These are phyloP conservation scores for Conus betulinus DNA, from an alignment of 1,140 invertebrate genomes.

Conservation along the genomic window DNA sequence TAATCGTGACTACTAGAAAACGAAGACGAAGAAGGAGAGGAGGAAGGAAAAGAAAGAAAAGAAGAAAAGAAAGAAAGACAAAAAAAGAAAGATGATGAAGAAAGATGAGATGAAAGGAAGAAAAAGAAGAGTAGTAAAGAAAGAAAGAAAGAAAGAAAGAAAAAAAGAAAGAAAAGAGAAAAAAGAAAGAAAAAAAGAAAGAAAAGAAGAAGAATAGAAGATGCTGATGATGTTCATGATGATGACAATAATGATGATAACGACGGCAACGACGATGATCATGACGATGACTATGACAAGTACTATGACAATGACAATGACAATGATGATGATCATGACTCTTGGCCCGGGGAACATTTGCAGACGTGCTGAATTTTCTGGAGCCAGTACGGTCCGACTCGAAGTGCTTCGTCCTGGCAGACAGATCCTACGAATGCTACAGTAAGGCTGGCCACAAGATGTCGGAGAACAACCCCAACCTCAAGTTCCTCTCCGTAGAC, in stretches of 20 bases:
- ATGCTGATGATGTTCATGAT: too few species aligned
- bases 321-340: background rate
- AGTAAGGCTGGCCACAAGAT: background rate
- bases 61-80: too few species aligned
- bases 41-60: too few species aligned
- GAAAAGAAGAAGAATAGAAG: too few species aligned
- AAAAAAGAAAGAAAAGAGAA: too few species aligned
- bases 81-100: too few species aligned
- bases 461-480: slow-evolving; percentile 16
- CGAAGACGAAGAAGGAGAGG: too few species aligned
- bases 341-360: background rate
- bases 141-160: too few species aligned
- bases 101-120: too few species aligned
- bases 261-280: background rate
- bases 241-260: background rate
- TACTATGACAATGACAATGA: background rate
- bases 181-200: too few species aligned
- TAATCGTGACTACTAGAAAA: too few species aligned
- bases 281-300: background rate
- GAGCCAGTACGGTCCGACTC: slow-evolving; percentile 29
- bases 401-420: slow-evolving; percentile 18
- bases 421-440: slow-evolving; percentile 35
- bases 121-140: too few species aligned
- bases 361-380: slow-evolving; percentile 41
- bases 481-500: slow-evolving; percentile 6